A percentile compares a stretch with the other conserved stretches of the same genome.
phyloP scores from a whole-genome alignment of 2,888 invertebrate genomes.

The Pardosa pseudoannulata region DNA sequence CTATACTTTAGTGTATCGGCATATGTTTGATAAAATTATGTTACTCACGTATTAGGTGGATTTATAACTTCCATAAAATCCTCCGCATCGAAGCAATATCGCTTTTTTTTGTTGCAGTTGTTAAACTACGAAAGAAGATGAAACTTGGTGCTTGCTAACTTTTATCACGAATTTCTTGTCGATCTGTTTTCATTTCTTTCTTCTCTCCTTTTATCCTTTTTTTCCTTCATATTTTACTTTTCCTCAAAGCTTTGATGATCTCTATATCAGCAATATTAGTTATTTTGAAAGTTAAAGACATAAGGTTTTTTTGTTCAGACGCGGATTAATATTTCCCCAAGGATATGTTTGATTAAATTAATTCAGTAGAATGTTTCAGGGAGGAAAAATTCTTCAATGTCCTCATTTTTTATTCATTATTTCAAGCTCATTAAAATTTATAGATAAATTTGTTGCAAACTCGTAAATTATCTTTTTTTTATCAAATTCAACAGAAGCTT shows the following conservation, averaged over 20 bases:
- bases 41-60: background rate
- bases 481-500: no score
- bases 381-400: no score
- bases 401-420: no score
- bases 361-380: no score
- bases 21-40: background rate
- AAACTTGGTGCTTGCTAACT: background rate
- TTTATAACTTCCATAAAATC: background rate
- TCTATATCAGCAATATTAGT: background rate
- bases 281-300: background rate
- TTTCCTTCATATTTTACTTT: background rate
- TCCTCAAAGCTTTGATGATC: background rate
- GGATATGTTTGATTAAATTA: no score
- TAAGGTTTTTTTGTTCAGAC: no score
- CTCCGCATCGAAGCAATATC: background rate
- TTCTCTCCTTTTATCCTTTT: background rate
- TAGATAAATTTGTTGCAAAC: no score
- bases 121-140: slow-evolving; percentile 3
- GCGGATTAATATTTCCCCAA: no score
- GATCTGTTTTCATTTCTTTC: background rate
- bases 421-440: no score
- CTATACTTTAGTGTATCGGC: background rate
- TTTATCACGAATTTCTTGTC: slow-evolving; percentile 8
- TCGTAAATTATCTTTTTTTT: no score
- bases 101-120: background rate